A percentile compares a stretch with the other conserved stretches of the same genome.
Conservation (phyloP, 2,797 vertebrate species). For the Aeoliscus strigatus region DNA sequence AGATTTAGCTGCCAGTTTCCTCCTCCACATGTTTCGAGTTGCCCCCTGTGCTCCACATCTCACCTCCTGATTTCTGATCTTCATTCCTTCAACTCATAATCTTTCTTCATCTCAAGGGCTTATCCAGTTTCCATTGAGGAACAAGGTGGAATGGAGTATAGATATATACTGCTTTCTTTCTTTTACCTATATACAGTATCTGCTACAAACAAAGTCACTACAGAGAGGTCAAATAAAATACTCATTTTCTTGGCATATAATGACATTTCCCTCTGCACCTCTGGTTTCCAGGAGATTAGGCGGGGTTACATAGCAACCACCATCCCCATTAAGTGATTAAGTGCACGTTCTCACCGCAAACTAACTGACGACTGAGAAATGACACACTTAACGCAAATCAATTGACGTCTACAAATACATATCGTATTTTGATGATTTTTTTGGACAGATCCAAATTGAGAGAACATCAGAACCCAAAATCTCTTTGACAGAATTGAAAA, state of each 20-base stretch:
- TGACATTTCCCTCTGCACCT: conserved; percentile 34
- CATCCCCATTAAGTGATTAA: conserved; percentile 41
- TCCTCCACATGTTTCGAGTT: conserved; percentile 49
- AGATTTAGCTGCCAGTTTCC: conserved; percentile 74
- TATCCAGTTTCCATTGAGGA: conserved; percentile 17
- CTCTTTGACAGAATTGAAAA: conserved; percentile 7
- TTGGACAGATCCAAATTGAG: conserved; percentile 8
- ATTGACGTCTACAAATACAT: conserved; percentile 22
- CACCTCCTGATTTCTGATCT: conserved; percentile 27
- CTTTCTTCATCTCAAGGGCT: conserved; percentile 38
- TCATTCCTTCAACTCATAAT: conserved; percentile 23
- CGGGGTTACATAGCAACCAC: conserved; percentile 59
- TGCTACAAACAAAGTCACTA: conserved; percentile 23
- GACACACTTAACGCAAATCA: conserved; percentile 22
- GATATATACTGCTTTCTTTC: conserved; percentile 18
- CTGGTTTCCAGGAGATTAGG: conserved; percentile 29
- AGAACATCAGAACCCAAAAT: conserved; percentile 10
- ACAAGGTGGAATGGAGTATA: conserved; percentile 27
- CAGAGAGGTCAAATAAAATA: conserved; percentile 29
- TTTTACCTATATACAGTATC: conserved; percentile 20
- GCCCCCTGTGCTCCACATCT: conserved; percentile 27
- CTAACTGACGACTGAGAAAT: conserved; percentile 27
- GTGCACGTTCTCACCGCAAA: conserved; percentile 13
- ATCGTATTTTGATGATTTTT: conserved; percentile 14
- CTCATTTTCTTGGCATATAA: conserved; percentile 22